Percentiles rank a stretch among this genome's conserved stretches.
Evolutionary conservation across 2,888 invertebrate species (phyloP).

Genomic region (Acrobasis suavella): DNA sequence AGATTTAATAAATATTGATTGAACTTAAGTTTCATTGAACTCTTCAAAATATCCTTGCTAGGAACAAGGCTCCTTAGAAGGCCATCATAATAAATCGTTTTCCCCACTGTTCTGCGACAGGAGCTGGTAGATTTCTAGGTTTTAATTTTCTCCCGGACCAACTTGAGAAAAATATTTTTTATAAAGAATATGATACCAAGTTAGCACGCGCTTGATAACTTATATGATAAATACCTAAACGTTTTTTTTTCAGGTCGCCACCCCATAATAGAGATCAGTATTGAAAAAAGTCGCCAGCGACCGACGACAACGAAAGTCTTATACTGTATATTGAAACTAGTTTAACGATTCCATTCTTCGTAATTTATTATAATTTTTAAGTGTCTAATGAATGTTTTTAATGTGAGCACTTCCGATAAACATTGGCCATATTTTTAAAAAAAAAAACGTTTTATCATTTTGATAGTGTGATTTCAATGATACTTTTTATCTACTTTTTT

Average conservation of each 20-base stretch:
- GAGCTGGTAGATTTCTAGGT: no score
- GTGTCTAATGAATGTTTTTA: conserved; percentile 17
- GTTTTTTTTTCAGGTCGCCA: conserved; percentile 51
- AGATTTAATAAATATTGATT: no score
- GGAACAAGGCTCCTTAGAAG: no score
- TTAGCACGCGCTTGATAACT: no score
- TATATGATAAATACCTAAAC: no score
- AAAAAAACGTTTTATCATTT: not conserved
- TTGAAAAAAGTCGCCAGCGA: conserved; percentile 38
- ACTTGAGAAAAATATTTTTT: no score
- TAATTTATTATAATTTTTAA: conserved; percentile 39
- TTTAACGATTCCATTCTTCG: conserved; percentile 36
- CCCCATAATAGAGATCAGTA: conserved; percentile 40
- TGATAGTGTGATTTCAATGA: conserved; percentile 2
- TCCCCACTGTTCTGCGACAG: no score
- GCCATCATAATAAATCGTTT: no score
- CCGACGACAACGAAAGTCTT: conserved; percentile 29
- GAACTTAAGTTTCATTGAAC: no score
- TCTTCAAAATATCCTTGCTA: no score
- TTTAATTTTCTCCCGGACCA: no score
- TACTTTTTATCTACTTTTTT: conserved; percentile 13
- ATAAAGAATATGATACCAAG: no score
- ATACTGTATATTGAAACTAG: conserved; percentile 31
- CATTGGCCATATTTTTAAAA: conserved; percentile 13
- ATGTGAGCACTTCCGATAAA: conserved; percentile 6